Percentiles rank a stretch among this genome's conserved stretches.
These are phyloP conservation scores for Daktulosphaira vitifoliae DNA, from an alignment of 1,140 invertebrate species.

Conservation along the genomic window DNA sequence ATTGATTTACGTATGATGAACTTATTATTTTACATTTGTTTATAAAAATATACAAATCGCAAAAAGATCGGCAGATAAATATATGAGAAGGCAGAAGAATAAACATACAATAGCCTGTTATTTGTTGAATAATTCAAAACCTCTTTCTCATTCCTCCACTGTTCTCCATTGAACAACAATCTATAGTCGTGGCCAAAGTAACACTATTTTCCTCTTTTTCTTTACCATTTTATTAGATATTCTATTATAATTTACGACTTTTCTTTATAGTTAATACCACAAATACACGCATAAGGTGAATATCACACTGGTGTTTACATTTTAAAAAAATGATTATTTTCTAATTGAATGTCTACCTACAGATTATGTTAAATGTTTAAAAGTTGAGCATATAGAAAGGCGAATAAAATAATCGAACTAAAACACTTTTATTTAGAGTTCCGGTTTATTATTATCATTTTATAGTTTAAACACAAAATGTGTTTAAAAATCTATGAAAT, in stretches of 20 bases:
- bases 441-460: too few species aligned
- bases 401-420: too few species aligned
- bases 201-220: slow-evolving; percentile 33
- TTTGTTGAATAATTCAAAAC: slow-evolving; percentile 37
- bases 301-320: neutral
- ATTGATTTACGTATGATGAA: neutral
- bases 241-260: slow-evolving; percentile 30
- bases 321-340: too few species aligned
- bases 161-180: slow-evolving; percentile 21
- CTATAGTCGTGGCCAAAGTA: slow-evolving; percentile 20
- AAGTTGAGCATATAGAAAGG: too few species aligned
- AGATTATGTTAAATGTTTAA: too few species aligned
- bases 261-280: slow-evolving; percentile 20
- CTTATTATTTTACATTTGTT: slow-evolving; percentile 4
- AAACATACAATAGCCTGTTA: slow-evolving; percentile 29
- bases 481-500: too few species aligned
- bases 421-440: too few species aligned
- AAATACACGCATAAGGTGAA: neutral
- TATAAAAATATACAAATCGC: slow-evolving; percentile 16
- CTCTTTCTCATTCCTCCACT: slow-evolving; percentile 40
- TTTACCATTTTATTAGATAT: slow-evolving; percentile 18
- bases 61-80: slow-evolving; percentile 18
- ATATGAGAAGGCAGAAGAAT: slow-evolving; percentile 22
- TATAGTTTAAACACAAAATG: too few species aligned
- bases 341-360: too few species aligned